Evolutionary conservation across 2,113 vertebrate species (phyloP).

Genomic region (Istiophorus platypterus): DNA sequence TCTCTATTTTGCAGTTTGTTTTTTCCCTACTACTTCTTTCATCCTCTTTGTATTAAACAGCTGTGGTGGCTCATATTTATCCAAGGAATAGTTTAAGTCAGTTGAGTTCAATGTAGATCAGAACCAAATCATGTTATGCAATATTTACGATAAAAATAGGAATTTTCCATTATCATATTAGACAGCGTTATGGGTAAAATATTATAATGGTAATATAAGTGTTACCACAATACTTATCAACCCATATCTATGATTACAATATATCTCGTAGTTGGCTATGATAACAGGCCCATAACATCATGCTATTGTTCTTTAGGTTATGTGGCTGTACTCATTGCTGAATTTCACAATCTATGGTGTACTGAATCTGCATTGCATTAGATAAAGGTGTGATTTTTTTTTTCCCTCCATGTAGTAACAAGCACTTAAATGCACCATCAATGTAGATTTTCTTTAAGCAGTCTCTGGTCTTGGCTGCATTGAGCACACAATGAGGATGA

Average conservation of each 20-base stretch:
- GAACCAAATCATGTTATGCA: not conserved
- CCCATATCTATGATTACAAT: not conserved
- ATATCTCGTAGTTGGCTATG: not conserved
- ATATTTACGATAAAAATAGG: not conserved
- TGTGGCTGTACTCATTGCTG: not conserved
- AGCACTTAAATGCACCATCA: not conserved
- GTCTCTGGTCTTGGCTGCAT: not conserved
- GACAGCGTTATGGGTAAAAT: not conserved
- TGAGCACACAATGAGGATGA: not conserved
- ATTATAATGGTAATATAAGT: not conserved
- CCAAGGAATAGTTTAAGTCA: not conserved
- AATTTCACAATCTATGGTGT: not conserved
- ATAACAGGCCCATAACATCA: not conserved
- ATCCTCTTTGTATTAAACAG: conserved; percentile 2
- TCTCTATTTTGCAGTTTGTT: conserved; percentile 57
- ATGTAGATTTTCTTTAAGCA: not conserved
- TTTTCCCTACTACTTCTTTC: conserved; percentile 15
- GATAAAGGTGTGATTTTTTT: not conserved
- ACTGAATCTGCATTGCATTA: not conserved
- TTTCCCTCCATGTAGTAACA: not conserved
- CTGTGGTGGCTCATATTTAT: conserved; percentile 1
- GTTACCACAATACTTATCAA: not conserved
- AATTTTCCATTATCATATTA: not conserved
- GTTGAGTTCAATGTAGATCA: not conserved
- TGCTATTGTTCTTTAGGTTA: not conserved